Evolutionary conservation across 2,888 invertebrate species (phyloP), one percentile per base, ranked within the genome.

Genomic region (Flexamia atlantica): DNA sequence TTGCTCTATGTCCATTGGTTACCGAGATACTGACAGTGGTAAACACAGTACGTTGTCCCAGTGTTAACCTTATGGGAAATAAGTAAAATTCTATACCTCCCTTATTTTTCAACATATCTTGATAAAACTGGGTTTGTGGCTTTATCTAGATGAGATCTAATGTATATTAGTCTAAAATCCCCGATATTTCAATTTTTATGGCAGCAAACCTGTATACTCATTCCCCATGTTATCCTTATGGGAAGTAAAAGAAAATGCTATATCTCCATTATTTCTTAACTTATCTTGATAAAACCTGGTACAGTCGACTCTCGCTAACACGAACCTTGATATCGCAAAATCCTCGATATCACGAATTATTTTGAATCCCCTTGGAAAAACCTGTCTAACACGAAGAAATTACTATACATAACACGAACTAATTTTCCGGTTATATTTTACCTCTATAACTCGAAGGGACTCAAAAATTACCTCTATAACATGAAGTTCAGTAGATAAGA

Each of bases 31-130:
- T 46, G n/a, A 46, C 7, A 46, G n/a, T 17, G 12, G 10, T 46
- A 46, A 46, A 46, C 46, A 46, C n/a, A 46, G 46, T 46, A 46
- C 46, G 46, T 46, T 46, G 46, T 46, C 46, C 46, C 12, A 46
- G 17, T 46, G 46, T 46, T 46, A 46, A 9, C 17, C 46, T 46
- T 46, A 46, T 46, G 46, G 46, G 17, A 17, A 17, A 46, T 9
- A 46, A 17, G 46, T 3, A 46, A 12, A 46, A 46, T 17, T 46
- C 2, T 17, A 46, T 46, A 46, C 17, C n/a, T 46, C 46, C 7
- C 46, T 17, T 46, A 46, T 46, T 46, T 17, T 12, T 46, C 7
- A 46, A 46, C n/a, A 46, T 46, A 17, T 9, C 2, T 12, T 12
- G 46, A 46, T 3, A 46, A 46, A 46, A 46, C 12, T 46, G 7